A percentile compares a stretch with the other conserved stretches of the same genome.
Evolutionary conservation across 2,888 invertebrate species (phyloP).

Genomic region (Agrochola macilenta): DNA sequence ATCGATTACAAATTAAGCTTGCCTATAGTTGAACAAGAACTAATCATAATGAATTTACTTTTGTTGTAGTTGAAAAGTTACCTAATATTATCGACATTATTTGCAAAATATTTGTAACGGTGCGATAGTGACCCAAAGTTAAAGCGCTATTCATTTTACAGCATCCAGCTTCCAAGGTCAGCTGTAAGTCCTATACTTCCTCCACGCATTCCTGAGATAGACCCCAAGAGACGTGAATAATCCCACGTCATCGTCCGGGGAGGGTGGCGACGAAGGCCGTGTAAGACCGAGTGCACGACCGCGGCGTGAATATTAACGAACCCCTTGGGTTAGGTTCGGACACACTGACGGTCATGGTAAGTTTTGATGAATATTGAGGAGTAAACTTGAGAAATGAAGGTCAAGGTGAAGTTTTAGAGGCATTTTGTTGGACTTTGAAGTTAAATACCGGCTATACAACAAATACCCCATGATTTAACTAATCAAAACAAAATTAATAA

Average conservation of each 20-base stretch:
- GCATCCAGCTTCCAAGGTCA: constrained; percentile 2
- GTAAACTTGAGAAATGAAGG: neutral
- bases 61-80: neutral
- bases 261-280: constrained; percentile 64
- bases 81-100: neutral
- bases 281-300: constrained; percentile 58
- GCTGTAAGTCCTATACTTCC: constrained; percentile 4
- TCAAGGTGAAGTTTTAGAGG: neutral
- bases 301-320: constrained; percentile 71
- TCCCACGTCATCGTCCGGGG: constrained; percentile 53
- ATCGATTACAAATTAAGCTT: neutral
- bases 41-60: neutral
- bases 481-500: too few relatives aligned
- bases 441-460: neutral
- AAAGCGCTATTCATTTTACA: neutral
- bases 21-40: neutral
- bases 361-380: constrained; percentile 19
- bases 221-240: constrained; percentile 64
- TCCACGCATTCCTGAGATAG: constrained; percentile 22
- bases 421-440: neutral
- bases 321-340: constrained; percentile 25
- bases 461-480: too few relatives aligned
- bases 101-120: neutral
- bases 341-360: constrained; percentile 5
- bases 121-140: too few relatives aligned